Conservation (phyloP, 1,140 invertebrate genomes). For the Aradophagus sp. region DNA sequence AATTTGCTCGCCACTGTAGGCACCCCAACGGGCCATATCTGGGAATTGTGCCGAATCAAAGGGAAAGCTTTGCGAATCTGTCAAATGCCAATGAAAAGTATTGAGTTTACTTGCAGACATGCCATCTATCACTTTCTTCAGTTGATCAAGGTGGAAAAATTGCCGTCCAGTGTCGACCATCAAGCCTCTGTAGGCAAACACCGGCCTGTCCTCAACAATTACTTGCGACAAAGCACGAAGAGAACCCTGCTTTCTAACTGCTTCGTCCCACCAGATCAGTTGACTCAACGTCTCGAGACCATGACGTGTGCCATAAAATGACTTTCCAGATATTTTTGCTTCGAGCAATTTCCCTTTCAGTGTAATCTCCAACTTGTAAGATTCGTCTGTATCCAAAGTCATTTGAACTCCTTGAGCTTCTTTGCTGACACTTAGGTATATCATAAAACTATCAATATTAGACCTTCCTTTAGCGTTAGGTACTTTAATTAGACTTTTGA, state of each 20-base stretch:
- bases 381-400: slow-evolving; percentile 82
- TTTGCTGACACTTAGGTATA: slow-evolving; percentile 63
- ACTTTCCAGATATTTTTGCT: slow-evolving; percentile 79
- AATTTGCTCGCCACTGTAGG: slow-evolving; percentile 80
- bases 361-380: slow-evolving; percentile 79
- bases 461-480: slow-evolving; percentile 65
- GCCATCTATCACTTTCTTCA: slow-evolving; percentile 84
- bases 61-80: slow-evolving; percentile 90
- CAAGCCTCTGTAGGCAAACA: slow-evolving; percentile 82
- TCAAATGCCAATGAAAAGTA: slow-evolving; percentile 90
- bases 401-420: slow-evolving; percentile 69
- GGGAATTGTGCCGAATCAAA: slow-evolving; percentile 83
- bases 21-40: slow-evolving; percentile 84
- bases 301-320: slow-evolving; percentile 86
- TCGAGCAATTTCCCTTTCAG: slow-evolving; percentile 75
- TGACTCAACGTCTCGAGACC: slow-evolving; percentile 87
- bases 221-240: slow-evolving; percentile 76
- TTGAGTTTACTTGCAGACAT: slow-evolving; percentile 91
- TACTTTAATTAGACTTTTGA: slow-evolving; percentile 65
- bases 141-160: slow-evolving; percentile 79
- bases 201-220: slow-evolving; percentile 80
- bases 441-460: slow-evolving; percentile 64
- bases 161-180: slow-evolving; percentile 86
- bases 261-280: slow-evolving; percentile 84
- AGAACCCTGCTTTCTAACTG: slow-evolving; percentile 76